phyloP scores from a whole-genome alignment of 2,797 vertebrate species.

The Australoheros facetus region DNA sequence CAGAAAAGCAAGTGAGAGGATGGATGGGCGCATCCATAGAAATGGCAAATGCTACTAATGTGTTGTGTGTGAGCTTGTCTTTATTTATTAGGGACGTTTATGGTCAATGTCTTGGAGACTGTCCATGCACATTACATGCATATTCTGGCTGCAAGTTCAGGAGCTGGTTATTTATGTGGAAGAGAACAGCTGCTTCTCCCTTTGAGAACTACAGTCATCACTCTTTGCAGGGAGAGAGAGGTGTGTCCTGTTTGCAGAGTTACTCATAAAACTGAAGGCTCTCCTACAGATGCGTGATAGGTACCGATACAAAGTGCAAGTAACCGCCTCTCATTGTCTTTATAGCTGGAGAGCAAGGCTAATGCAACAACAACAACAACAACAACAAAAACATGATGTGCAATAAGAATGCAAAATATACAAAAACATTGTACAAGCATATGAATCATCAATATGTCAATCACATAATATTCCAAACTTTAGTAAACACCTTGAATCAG shows the following conservation, averaged over 20 bases:
- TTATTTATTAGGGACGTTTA: conserved; percentile 70
- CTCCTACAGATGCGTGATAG: background rate
- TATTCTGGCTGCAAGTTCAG: conserved; percentile 52
- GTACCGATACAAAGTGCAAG: background rate
- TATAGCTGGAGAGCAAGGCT: background rate
- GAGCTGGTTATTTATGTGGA: conserved; percentile 66
- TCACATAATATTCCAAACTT: background rate
- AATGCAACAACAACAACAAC: background rate
- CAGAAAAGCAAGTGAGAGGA: background rate
- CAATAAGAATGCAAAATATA: background rate
- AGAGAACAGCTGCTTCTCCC: conserved; percentile 46
- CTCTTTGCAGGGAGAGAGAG: conserved; percentile 19
- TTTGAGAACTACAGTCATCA: conserved; percentile 33
- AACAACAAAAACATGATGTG: background rate
- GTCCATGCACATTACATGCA: conserved; percentile 63
- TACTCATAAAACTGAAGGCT: conserved; percentile 3
- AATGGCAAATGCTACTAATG: conserved; percentile 56
- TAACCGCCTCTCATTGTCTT: background rate
- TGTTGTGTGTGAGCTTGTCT: conserved; percentile 49
- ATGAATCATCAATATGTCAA: background rate
- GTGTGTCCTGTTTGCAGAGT: conserved; percentile 4
- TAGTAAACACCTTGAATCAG: background rate
- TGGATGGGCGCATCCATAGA: conserved; percentile 30
- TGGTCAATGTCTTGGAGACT: conserved; percentile 66
- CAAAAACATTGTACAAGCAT: background rate